Conservation (phyloP, 1,140 invertebrate species). For the Drosophila gunungcola region DNA sequence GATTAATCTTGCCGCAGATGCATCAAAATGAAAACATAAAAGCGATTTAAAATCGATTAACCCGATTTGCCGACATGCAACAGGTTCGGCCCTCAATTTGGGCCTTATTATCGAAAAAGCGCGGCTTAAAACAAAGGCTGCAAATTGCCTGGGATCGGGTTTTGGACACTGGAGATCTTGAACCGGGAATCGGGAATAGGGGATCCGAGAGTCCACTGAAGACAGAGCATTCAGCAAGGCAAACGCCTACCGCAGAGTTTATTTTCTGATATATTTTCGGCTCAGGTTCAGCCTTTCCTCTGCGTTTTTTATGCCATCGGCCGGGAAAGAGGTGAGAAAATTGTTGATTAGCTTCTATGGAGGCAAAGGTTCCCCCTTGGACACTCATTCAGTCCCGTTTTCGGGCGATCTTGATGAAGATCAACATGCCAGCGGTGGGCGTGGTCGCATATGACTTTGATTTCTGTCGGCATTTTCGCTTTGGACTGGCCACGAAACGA, state of each 20-base stretch:
- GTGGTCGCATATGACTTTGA: constrained; percentile 80
- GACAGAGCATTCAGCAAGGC: constrained; percentile 80
- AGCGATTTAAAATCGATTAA: constrained; percentile 85
- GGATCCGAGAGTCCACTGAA: constrained; percentile 46
- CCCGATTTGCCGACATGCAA: constrained; percentile 81
- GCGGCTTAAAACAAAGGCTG: constrained; percentile 84
- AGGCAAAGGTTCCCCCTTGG: constrained; percentile 44
- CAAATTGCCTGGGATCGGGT: constrained; percentile 40
- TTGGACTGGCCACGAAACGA: constrained; percentile 41
- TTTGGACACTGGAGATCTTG: neutral
- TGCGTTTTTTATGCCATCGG: constrained; percentile 46
- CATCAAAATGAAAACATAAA: constrained; percentile 82
- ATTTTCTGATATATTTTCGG: constrained; percentile 14
- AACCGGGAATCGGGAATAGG: constrained; percentile 5
- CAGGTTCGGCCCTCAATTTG: constrained; percentile 67
- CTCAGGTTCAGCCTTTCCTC: neutral
- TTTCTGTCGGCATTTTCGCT: constrained; percentile 79
- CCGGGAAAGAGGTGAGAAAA: constrained; percentile 85
- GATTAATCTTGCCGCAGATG: constrained; percentile 61
- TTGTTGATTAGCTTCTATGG: constrained; percentile 85
- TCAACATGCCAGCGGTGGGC: constrained; percentile 76
- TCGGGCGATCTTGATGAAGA: constrained; percentile 78
- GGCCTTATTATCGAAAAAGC: constrained; percentile 69
- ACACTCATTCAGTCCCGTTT: constrained; percentile 29
- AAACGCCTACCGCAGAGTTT: constrained; percentile 79